A percentile compares a stretch with the other conserved stretches of the same genome.
Conservation (phyloP, 2,113 vertebrate species). For the Ochotona princeps region DNA sequence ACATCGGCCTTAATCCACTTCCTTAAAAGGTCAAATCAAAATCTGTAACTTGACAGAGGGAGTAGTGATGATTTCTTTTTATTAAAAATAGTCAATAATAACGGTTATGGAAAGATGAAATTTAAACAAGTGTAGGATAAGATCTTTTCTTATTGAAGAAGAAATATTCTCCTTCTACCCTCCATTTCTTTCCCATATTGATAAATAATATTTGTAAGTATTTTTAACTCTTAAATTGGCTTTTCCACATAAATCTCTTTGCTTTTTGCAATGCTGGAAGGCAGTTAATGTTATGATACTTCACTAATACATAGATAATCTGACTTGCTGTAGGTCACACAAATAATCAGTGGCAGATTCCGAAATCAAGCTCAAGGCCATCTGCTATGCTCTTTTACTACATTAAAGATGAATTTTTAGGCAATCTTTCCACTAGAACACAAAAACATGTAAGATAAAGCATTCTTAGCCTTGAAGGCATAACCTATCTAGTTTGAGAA, state of each 20-base stretch:
- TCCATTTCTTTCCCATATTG: slow-evolving; percentile 22
- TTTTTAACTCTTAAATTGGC: neutral
- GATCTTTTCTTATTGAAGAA: neutral
- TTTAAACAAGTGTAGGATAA: slow-evolving; percentile 19
- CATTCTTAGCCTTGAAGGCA: neutral
- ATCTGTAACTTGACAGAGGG: neutral
- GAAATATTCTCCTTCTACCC: no score
- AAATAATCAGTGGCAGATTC: neutral
- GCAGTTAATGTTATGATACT: neutral
- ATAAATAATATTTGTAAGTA: neutral
- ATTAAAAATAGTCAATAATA: neutral
- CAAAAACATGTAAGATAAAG: neutral
- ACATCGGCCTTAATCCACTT: slow-evolving; percentile 11
- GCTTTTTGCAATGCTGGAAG: neutral
- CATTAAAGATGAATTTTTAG: slow-evolving; percentile 5
- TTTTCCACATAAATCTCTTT: neutral
- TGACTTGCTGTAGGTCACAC: neutral
- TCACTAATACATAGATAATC: neutral
- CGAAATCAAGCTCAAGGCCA: neutral
- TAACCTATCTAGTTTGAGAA: neutral
- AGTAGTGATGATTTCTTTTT: neutral
- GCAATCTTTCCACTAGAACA: neutral
- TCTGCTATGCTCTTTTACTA: neutral
- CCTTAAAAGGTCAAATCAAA: slow-evolving; percentile 28
- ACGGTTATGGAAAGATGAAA: slow-evolving; percentile 5